phyloP scores from a whole-genome alignment of 2,113 vertebrate genomes.

The Heterotis niloticus region DNA sequence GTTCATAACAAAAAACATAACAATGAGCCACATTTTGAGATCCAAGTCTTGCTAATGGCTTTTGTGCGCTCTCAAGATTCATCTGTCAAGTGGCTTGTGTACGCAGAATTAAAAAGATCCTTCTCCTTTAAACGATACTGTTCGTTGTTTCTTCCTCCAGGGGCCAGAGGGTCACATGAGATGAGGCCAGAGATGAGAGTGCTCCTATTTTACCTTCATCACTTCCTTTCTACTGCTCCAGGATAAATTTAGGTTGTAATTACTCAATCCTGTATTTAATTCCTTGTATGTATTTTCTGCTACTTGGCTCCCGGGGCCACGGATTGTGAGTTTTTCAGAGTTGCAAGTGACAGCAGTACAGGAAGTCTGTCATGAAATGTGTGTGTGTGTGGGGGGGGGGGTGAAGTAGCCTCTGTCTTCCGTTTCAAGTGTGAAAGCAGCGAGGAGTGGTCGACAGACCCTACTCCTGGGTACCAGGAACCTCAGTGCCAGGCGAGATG shows the following conservation, averaged over 20 bases:
- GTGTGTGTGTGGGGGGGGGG: too few species aligned
- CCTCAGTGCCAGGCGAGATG: constrained; percentile 40
- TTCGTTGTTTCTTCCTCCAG: not conserved
- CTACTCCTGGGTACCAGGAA: constrained; percentile 45
- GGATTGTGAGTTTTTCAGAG: constrained; percentile 55
- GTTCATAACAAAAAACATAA: constrained; percentile 33
- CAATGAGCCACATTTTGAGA: constrained; percentile 37
- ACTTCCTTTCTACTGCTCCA: not conserved
- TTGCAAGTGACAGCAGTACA: constrained; percentile 61
- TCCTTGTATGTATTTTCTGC: constrained; percentile 41
- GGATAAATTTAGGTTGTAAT: constrained; percentile 23
- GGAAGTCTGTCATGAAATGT: constrained; percentile 64
- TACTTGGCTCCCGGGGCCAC: constrained; percentile 43
- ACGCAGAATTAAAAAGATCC: constrained; percentile 44
- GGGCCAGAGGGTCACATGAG: not conserved
- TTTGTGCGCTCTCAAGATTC: constrained; percentile 35
- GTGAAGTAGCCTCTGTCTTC: constrained; percentile 60
- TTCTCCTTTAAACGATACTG: constrained; percentile 33
- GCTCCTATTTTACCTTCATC: not conserved
- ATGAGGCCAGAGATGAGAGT: not conserved
- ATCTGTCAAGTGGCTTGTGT: constrained; percentile 46
- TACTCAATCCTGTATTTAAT: constrained; percentile 53
- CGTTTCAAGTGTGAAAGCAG: constrained; percentile 55
- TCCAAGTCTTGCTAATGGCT: constrained; percentile 41
- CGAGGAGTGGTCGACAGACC: constrained; percentile 43